Percentiles rank a stretch among this genome's conserved stretches.
Conservation (phyloP, 2,888 invertebrate genomes). For the Terebella lapidaria region DNA sequence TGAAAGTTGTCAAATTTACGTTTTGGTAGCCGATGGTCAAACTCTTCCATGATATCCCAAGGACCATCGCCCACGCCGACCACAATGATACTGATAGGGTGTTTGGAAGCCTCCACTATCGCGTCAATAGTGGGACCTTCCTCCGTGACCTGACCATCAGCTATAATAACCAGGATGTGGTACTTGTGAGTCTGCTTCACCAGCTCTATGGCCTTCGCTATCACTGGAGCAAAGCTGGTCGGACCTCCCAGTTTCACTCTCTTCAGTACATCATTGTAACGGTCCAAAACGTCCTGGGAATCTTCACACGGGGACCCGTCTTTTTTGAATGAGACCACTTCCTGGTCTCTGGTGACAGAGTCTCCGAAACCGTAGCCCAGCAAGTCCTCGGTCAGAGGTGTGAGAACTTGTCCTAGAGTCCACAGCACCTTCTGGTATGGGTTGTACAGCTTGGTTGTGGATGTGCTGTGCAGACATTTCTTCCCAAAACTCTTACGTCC, state of each 20-base stretch:
- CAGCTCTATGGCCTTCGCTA: constrained; percentile 55
- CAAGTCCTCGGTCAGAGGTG: constrained; percentile 44
- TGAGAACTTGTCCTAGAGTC: constrained; percentile 45
- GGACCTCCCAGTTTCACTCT: constrained; percentile 55
- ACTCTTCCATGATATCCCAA: constrained; percentile 56
- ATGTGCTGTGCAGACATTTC: constrained; percentile 51
- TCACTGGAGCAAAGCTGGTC: constrained; percentile 57
- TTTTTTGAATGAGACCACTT: constrained; percentile 39
- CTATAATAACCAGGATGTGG: constrained; percentile 55
- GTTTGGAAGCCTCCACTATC: constrained; percentile 55
- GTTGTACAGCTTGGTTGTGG: constrained; percentile 48
- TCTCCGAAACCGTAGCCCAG: constrained; percentile 50
- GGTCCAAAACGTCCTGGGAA: constrained; percentile 44
- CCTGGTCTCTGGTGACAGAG: constrained; percentile 34
- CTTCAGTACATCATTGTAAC: constrained; percentile 51
- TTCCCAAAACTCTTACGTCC: constrained; percentile 56
- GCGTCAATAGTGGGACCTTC: constrained; percentile 54
- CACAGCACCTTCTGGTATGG: constrained; percentile 55
- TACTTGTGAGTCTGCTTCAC: constrained; percentile 44
- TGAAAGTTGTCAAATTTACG: constrained; percentile 58
- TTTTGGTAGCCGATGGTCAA: constrained; percentile 56
- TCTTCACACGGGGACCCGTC: constrained; percentile 36
- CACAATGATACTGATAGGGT: constrained; percentile 56
- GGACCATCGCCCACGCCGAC: constrained; percentile 60
- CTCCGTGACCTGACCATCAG: constrained; percentile 57